Evolutionary conservation across 2,113 vertebrate species (phyloP), one percentile per base, ranked within the genome.

Genomic region (Hypomesus transpacificus): DNA sequence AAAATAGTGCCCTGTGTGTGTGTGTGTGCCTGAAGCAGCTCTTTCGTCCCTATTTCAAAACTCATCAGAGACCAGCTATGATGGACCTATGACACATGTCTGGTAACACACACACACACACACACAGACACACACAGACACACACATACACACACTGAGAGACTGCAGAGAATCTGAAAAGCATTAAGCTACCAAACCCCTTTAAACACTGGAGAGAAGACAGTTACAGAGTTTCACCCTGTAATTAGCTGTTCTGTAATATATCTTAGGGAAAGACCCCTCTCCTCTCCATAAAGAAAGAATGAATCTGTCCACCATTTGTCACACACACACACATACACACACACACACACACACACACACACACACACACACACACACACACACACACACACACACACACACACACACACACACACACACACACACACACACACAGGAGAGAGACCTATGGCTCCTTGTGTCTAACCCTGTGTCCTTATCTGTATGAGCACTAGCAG

Each of bases 11-110:
- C 24, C 5, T 34, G 4, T 56, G 54, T n/a, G 16, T 5, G 16
- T 9, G 54, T 56, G 17, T 3, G 39, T 56, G 54, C 11, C 60
- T 64, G 18, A 28, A 34, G 18, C 17, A 4, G 5, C 7, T 13
- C 46, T 71, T 53, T 62, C 24, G 9, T 73, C 66, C 5, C 4
- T 3, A 28, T 73, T 75, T 34, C 70, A 68, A 76, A 66, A 52
- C 63, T 70, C 58, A 72, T 75, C 4, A 52, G 20, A 57, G 59
- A 31, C 52, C 18, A 57, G 54, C 28, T 34, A 60, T 39, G 13
- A 17, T 20, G 16, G 24, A 31, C 61, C n/a, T n/a, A n/a, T n/a
- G 3, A 54, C n/a, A 39, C 34, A n/a, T 16, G 58, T 14, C 53
- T 58, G 26, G 17, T 14, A 34, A 58, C 3, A 46, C 54, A 50